A percentile compares a stretch with the other conserved stretches of the same genome.
phyloP scores from a whole-genome alignment of 2,113 vertebrate species.

The Polypterus bichir region DNA sequence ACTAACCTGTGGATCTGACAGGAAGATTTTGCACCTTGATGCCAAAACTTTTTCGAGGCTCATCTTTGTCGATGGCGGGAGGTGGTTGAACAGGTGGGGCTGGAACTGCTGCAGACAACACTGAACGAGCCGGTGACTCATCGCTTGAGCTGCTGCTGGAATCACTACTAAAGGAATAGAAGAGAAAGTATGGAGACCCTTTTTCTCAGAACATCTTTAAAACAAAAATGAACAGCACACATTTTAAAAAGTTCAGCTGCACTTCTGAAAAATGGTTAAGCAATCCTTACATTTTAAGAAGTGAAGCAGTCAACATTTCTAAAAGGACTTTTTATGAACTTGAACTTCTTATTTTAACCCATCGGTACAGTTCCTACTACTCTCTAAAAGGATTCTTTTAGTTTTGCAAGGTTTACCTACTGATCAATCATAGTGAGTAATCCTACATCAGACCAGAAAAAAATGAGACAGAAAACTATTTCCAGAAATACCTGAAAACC shows the following conservation, averaged over 20 bases:
- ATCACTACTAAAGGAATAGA: constrained; percentile 55
- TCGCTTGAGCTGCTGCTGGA: constrained; percentile 95
- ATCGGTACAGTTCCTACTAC: too few relatives aligned
- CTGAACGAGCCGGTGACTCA: constrained; percentile 85
- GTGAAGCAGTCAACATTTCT: too few relatives aligned
- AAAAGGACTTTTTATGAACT: too few relatives aligned
- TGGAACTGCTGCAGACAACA: constrained; percentile 87
- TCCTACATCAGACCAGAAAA: too few relatives aligned
- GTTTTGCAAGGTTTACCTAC: too few relatives aligned
- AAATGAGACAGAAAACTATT: too few relatives aligned
- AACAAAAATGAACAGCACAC: accelerated
- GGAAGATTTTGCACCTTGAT: constrained; percentile 98
- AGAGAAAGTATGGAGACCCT: background rate
- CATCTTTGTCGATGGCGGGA: constrained; percentile 85
- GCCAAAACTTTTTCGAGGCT: constrained; percentile 95
- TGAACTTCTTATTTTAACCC: too few relatives aligned
- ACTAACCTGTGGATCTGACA: constrained; percentile 89
- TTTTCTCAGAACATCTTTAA: background rate
- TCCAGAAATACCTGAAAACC: too few relatives aligned
- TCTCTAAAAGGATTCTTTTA: too few relatives aligned
- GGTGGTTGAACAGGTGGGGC: constrained; percentile 79
- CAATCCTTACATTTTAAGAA: too few relatives aligned
- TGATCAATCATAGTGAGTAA: too few relatives aligned
- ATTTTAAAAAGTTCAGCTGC: accelerated
- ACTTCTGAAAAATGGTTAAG: too few relatives aligned